Evolutionary conservation across 2,888 invertebrate species (phyloP).

Genomic region (Leptarthrus brevirostris): DNA sequence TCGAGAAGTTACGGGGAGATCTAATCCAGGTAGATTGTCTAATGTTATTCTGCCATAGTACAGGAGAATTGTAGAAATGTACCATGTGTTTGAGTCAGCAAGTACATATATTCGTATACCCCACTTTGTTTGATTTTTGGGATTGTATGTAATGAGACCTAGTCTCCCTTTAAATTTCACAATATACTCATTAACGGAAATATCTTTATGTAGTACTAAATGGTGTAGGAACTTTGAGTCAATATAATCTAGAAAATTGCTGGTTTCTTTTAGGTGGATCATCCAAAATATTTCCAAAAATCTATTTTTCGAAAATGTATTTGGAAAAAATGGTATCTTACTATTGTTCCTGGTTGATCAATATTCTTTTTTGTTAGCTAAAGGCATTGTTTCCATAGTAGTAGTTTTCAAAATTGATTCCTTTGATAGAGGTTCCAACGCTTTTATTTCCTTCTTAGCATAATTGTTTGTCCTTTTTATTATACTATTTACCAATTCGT

Average conservation of each 20-base stretch:
- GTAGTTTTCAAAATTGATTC: slow-evolving; percentile 36
- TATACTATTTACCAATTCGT: slow-evolving; percentile 37
- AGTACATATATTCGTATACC: slow-evolving; percentile 28
- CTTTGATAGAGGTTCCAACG: no score
- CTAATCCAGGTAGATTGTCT: slow-evolving; percentile 21
- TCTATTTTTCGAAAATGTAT: slow-evolving; percentile 8
- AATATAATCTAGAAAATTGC: slow-evolving; percentile 21
- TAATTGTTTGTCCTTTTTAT: slow-evolving; percentile 35
- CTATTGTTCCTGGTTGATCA: slow-evolving; percentile 17
- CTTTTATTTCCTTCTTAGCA: slow-evolving; percentile 34
- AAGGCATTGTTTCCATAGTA: slow-evolving; percentile 25
- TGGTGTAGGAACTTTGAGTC: slow-evolving; percentile 46
- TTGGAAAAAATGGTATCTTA: not conserved
- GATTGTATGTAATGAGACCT: slow-evolving; percentile 29
- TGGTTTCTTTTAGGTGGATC: no score
- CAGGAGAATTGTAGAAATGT: slow-evolving; percentile 29
- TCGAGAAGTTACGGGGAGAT: slow-evolving; percentile 21
- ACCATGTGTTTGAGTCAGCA: slow-evolving; percentile 21
- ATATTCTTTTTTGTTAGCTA: slow-evolving; percentile 19
- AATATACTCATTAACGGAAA: slow-evolving; percentile 41
- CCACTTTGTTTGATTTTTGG: slow-evolving; percentile 30
- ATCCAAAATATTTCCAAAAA: slow-evolving; percentile 36
- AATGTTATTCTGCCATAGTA: slow-evolving; percentile 46
- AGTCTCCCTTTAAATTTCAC: slow-evolving; percentile 31
- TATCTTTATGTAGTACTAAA: slow-evolving; percentile 41